Evolutionary conservation across 2,113 vertebrate species (phyloP).

Genomic region (Ceratotherium simum): DNA sequence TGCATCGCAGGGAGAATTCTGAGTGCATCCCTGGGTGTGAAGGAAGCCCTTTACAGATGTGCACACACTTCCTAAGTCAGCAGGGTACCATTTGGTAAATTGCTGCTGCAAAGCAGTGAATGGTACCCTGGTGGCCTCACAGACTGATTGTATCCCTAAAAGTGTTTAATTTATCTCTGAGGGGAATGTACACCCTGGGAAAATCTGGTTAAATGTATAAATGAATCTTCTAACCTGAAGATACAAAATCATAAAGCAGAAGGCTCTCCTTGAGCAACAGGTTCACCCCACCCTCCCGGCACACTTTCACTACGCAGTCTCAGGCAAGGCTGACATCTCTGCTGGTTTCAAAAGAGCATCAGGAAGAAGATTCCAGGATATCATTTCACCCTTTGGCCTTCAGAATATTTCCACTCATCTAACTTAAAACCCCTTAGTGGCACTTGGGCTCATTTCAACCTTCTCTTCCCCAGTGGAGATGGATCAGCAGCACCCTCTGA

Average conservation of each 20-base stretch:
- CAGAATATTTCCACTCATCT: neutral
- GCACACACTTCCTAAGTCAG: conserved; percentile 45
- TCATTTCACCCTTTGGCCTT: neutral
- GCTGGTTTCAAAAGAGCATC: neutral
- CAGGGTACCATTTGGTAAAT: conserved; percentile 77
- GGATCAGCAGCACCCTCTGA: neutral
- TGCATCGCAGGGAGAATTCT: neutral
- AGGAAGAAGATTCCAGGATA: neutral
- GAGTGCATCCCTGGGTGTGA: neutral
- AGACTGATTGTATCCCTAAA: conserved; percentile 77
- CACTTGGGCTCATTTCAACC: neutral
- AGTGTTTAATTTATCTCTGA: conserved; percentile 77
- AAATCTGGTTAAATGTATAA: conserved; percentile 79
- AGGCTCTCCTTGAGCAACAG: conserved; percentile 41
- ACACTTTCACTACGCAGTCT: neutral
- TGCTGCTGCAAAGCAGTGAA: conserved; percentile 66
- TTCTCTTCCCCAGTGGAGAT: neutral
- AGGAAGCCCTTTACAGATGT: conserved; percentile 57
- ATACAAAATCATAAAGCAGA: conserved; percentile 74
- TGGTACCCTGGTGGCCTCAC: conserved; percentile 74
- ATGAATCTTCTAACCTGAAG: conserved; percentile 75
- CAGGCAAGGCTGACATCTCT: neutral
- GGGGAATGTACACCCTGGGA: conserved; percentile 73
- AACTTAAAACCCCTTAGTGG: neutral
- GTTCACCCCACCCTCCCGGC: neutral